Evolutionary conservation across 2,797 vertebrate genomes (phyloP).

Genomic region (Percopsis omiscomaycus): DNA sequence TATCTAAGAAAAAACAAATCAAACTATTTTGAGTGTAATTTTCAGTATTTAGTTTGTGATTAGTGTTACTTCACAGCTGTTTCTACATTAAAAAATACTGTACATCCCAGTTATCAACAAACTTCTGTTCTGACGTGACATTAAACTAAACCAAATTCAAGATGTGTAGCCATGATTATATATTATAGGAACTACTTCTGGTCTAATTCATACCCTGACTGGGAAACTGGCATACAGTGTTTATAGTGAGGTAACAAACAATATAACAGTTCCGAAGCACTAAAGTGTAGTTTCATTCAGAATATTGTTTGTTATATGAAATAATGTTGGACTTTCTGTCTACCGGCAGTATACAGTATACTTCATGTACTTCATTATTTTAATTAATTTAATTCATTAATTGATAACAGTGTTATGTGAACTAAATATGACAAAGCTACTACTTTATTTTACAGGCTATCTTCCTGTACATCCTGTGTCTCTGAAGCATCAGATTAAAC

Average conservation of each 20-base stretch:
- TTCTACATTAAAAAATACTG: too few species aligned
- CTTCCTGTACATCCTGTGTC: slow-evolving; percentile 56
- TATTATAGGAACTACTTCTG: background rate
- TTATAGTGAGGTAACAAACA: slow-evolving; percentile 30
- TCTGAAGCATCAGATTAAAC: slow-evolving; percentile 51
- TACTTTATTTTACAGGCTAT: slow-evolving; percentile 60
- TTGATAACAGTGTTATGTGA: background rate
- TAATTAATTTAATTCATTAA: background rate
- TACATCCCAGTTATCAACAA: too few species aligned
- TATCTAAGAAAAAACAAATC: too few species aligned
- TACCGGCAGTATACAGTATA: too few species aligned
- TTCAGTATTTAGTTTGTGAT: background rate
- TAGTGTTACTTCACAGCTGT: background rate
- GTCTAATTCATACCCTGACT: slow-evolving; percentile 21
- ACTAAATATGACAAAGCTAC: slow-evolving; percentile 2
- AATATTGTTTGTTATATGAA: background rate
- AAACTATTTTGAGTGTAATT: background rate
- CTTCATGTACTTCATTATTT: background rate
- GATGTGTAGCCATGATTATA: slow-evolving; percentile 21
- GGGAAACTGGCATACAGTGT: slow-evolving; percentile 9
- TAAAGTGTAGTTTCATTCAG: background rate
- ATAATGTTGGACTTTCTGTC: too few species aligned
- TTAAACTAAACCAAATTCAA: background rate
- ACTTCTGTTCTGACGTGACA: too few species aligned
- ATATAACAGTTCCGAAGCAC: slow-evolving; percentile 9